Base-by-base conservation (phyloP, 2,797 vertebrate genomes). In the Acomys russatus region DNA sequence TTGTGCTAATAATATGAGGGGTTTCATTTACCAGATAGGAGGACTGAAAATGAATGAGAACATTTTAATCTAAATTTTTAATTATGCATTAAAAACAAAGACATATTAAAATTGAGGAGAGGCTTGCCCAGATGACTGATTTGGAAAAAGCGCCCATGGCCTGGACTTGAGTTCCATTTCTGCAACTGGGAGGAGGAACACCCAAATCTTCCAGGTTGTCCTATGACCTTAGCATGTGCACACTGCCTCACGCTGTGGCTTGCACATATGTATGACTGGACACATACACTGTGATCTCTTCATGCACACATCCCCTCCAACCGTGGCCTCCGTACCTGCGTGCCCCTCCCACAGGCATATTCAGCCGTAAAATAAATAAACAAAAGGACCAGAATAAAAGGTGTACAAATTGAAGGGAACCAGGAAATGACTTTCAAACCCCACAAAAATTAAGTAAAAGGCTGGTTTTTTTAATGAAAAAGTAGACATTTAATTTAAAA, bases 1-100 rank as follows among this genome's bases (percentile, higher is more conserved):
- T 92, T 95, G 59, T 97, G 97, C 89, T 93, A 83, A 97, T 88
- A 95, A 97, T 87, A 94, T 82, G 88, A 97, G 59, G 23, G 22
- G 10, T 95, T 96, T 83, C 87, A 63, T 97, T 79, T 94, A 88
- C 80, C 44, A 96, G 35, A 90, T 92, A 76, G 90, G 94, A 59
- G 86, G 85, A 90, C 74, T 94, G 6, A 97, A 94, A 78, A 95
- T 97, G 54, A 90, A 9, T 87, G 91, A 59, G 92, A 73, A 92
- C 51, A 84, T 94, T 98, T 97, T 98, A 99, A 99, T 98, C 98
- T 98, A 98, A 96, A 23, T n/a, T 17, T 86, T 70, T 98, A 59
- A 94, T 98, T 98, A 98, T 97, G 97, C 85, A 97, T 98, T 44
- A 97, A 92, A 49, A 68, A 68, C 64, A 33, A 68, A 83, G 51